These are phyloP conservation scores for Pinctada fucata DNA, from an alignment of 2,888 invertebrate species.

Conservation along the genomic window DNA sequence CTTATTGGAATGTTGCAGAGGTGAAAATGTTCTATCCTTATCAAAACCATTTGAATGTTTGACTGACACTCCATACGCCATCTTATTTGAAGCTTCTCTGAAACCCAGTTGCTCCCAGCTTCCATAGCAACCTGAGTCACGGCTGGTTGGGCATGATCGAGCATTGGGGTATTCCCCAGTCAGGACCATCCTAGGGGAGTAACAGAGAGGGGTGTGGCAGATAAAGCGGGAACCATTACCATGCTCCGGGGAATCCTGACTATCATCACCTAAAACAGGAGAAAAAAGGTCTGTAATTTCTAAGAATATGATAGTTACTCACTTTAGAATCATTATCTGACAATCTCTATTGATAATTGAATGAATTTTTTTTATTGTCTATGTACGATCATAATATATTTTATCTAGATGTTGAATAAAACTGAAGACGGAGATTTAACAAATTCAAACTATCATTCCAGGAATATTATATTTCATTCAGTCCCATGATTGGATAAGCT, in stretches of 20 bases:
- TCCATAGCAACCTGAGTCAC: slow-evolving; percentile 75
- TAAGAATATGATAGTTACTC: no score
- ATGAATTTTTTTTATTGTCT: background rate
- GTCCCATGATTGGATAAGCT: no score
- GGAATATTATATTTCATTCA: no score
- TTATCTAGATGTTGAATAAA: no score
- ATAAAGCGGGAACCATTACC: background rate
- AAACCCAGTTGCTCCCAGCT: slow-evolving; percentile 69
- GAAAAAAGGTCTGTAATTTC: no score
- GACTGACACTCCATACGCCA: slow-evolving; percentile 5
- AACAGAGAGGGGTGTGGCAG: slow-evolving; percentile 17
- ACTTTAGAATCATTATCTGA: no score
- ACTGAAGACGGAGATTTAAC: no score
- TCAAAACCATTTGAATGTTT: slow-evolving; percentile 16
- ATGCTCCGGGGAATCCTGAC: background rate
- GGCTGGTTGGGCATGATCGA: slow-evolving; percentile 65
- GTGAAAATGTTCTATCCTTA: slow-evolving; percentile 11
- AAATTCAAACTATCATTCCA: no score
- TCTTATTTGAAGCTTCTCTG: slow-evolving; percentile 44
- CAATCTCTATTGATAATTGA: background rate
- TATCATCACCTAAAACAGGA: background rate
- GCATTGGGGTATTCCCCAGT: slow-evolving; percentile 17
- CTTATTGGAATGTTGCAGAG: slow-evolving; percentile 36
- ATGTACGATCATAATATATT: background rate
- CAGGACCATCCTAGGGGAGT: slow-evolving; percentile 23